Evolutionary conservation across 2,113 vertebrate genomes (phyloP).

Genomic region (Thymallus thymallus): DNA sequence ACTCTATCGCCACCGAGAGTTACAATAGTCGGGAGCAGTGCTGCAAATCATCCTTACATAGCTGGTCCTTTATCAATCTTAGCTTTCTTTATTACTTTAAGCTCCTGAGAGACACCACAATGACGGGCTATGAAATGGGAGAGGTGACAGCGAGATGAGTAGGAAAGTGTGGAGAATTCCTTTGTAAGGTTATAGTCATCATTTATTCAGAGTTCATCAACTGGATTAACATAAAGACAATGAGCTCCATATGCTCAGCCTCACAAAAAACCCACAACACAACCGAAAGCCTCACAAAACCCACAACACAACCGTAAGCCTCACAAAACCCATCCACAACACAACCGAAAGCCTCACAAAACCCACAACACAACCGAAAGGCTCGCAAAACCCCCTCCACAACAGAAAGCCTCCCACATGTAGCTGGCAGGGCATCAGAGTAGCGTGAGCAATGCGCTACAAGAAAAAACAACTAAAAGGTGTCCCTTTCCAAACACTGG

Average conservation of each 20-base stretch:
- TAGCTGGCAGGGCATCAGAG: slow-evolving; percentile 12
- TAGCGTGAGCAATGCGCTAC: slow-evolving; percentile 6
- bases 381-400: too few relatives aligned
- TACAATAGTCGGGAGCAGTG: neutral
- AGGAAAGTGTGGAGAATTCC: neutral
- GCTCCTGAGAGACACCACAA: neutral
- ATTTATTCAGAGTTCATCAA: slow-evolving; percentile 9
- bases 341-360: neutral
- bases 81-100: neutral
- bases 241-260: slow-evolving; percentile 18
- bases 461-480: neutral
- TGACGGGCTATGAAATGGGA: neutral
- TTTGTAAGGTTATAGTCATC: neutral
- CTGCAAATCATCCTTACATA: neutral
- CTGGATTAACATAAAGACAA: slow-evolving; percentile 10
- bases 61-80: neutral
- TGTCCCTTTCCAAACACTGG: slow-evolving; percentile 11
- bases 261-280: neutral
- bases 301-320: too few relatives aligned
- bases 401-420: slow-evolving; percentile 24
- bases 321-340: neutral
- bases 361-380: too few relatives aligned
- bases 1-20: too few relatives aligned
- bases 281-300: too few relatives aligned
- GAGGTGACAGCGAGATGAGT: neutral